Conservation (phyloP, 2,113 vertebrate species). For the Mastomys coucha region DNA sequence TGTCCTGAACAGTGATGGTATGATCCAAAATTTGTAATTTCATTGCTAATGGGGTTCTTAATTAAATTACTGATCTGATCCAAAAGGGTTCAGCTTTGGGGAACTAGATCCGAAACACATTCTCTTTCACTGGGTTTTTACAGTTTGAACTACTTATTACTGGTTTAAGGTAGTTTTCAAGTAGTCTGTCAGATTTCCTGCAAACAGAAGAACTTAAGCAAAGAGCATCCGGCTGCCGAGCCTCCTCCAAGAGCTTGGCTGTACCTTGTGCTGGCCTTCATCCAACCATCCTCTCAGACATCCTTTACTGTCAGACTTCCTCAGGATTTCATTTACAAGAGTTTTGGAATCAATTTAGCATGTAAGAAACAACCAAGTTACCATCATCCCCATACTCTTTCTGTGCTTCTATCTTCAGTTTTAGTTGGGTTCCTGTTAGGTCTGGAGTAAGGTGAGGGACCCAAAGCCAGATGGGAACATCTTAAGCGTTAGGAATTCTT, state of each 20-base stretch:
- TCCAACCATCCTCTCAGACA: not conserved
- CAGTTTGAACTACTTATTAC: slow-evolving; percentile 21
- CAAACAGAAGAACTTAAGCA: slow-evolving; percentile 12
- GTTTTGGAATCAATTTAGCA: slow-evolving; percentile 31
- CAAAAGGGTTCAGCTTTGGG: slow-evolving; percentile 37
- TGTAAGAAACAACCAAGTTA: not conserved
- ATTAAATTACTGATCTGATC: slow-evolving; percentile 64
- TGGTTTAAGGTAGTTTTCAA: slow-evolving; percentile 39
- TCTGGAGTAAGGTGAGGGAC: not conserved
- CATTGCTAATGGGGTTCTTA: slow-evolving; percentile 53
- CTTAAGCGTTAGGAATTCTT: not conserved
- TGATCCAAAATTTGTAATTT: slow-evolving; percentile 59
- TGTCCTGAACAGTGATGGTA: slow-evolving; percentile 13
- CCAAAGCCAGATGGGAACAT: not conserved
- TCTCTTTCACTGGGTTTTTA: slow-evolving; percentile 5
- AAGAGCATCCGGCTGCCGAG: not conserved
- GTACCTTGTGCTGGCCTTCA: not conserved
- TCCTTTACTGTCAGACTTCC: not conserved
- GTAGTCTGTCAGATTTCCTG: slow-evolving; percentile 49
- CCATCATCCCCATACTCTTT: not conserved
- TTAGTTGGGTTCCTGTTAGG: slow-evolving; percentile 48
- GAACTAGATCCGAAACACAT: slow-evolving; percentile 39
- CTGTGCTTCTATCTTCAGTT: not conserved
- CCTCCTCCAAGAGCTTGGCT: not conserved
- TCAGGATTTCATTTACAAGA: slow-evolving; percentile 3